A percentile compares a stretch with the other conserved stretches of the same genome.
These are phyloP conservation scores for Peromyscus californicus DNA, from an alignment of 2,113 vertebrate species.

Conservation along the genomic window DNA sequence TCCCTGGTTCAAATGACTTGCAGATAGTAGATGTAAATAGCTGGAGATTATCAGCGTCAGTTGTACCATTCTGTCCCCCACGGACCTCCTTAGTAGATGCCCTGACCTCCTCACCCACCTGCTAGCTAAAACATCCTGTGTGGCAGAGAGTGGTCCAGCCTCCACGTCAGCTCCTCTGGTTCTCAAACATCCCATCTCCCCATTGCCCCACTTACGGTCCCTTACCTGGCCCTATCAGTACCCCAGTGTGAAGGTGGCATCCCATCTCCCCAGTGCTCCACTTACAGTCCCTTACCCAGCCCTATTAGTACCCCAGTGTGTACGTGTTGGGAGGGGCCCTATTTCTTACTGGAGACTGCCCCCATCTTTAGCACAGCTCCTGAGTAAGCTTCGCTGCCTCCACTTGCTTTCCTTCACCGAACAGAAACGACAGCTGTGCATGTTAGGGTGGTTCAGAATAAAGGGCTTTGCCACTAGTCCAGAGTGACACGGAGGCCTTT, in stretches of 20 bases:
- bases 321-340: not conserved
- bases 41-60: not conserved
- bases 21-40: not conserved
- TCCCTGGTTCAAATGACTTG: not conserved
- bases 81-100: not conserved
- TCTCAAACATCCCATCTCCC: not conserved
- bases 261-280: too few species aligned
- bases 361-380: not conserved
- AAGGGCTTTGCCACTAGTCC: not conserved
- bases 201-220: too few species aligned
- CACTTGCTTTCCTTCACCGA: not conserved
- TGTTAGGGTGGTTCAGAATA: not conserved
- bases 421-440: not conserved
- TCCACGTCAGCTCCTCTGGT: not conserved
- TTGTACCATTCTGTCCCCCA: not conserved
- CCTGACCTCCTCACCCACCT: not conserved
- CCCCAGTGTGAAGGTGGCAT: not conserved
- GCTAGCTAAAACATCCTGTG: not conserved
- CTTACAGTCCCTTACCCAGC: not conserved
- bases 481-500: not conserved
- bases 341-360: not conserved
- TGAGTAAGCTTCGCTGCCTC: not conserved
- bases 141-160: not conserved
- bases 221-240: not conserved
- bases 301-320: not conserved